Conservation (phyloP, 64 coral and sea anemone genomes). For the Stylophora pistillata region DNA sequence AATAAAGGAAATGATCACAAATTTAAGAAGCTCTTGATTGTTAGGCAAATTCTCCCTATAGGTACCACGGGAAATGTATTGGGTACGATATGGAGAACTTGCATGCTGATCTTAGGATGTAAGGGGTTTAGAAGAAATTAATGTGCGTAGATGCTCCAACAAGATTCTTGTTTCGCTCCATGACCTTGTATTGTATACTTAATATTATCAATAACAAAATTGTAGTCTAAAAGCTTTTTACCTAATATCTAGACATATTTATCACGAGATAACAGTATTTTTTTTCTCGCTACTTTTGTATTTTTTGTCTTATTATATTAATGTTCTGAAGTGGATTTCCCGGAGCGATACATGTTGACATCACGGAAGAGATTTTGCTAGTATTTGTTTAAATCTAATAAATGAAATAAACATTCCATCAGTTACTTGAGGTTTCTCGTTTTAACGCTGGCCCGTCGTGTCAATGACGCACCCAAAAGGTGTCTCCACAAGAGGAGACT, state of each 20-base stretch:
- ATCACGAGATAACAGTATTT: slow-evolving; percentile 5
- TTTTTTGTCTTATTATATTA: neutral
- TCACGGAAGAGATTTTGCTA: neutral
- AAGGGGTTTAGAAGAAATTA: no score
- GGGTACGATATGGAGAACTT: no score
- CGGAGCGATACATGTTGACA: neutral
- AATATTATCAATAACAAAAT: neutral
- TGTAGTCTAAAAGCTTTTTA: neutral
- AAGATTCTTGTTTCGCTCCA: no score
- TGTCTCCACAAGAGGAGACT: neutral
- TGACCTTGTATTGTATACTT: neutral
- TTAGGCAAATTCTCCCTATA: no score
- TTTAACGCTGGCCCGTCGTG: no score
- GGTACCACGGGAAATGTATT: no score
- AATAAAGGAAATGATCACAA: no score
- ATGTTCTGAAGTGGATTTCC: neutral
- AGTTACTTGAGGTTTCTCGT: neutral
- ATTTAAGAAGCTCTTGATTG: no score
- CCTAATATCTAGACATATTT: neutral
- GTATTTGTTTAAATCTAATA: neutral
- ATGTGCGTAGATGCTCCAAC: no score
- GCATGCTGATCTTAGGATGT: no score
- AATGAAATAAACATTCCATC: neutral
- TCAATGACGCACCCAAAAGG: no score
- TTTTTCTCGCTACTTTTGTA: neutral